Evolutionary conservation across 2,797 vertebrate species (phyloP), one percentile per base, ranked within the genome.

Genomic region (Heliangelus exortis): DNA sequence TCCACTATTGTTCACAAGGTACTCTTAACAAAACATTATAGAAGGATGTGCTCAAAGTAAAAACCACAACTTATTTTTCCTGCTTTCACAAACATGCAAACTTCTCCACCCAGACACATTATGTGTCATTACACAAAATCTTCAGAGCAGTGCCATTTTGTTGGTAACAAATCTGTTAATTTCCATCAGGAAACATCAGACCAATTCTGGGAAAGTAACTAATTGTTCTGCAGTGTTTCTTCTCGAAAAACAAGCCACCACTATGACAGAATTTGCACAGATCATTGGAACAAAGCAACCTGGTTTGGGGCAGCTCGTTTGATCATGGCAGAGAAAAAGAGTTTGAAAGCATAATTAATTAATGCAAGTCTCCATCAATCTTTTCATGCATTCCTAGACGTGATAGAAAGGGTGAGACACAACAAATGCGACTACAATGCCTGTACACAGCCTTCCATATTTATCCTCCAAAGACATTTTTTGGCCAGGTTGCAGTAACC

Each of bases 401-500:
- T 11, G 7, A 33, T 12, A 71, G 28, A 4, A 3, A 71, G 72
- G 13, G 34, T 65, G 21, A 72, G 45, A 29, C 4, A 4, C 23
- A 67, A 15, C 36, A 41, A 41, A 14, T 41, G 39, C 39, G 41
- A 41, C 39, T 41, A 41, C 39, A 41, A 41, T 41, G 39, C 39
- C 39, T 41, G 39, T 41, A 41, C 39, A 41, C 39, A 41, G 39
- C 4, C 31, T 20, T 41, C 75, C 39, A 8, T 3, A 54, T 21
- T 63, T 21, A 36, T 15, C 2, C 5, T 3, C 3, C 20, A 41
- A 25, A 20, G 31, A 48, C 21, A 11, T 11, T 54, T 13, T 14
- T 19, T 1, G 26, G 58, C 58, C n/a, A 2, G 7, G 0, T 15
- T 18, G 48, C 28, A 16, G 31, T 3, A 61, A 67, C 18, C 45